Percentiles rank a stretch among this genome's conserved stretches.
Evolutionary conservation across 1,140 invertebrate species (phyloP).

Genomic region (Drosophila rufa): DNA sequence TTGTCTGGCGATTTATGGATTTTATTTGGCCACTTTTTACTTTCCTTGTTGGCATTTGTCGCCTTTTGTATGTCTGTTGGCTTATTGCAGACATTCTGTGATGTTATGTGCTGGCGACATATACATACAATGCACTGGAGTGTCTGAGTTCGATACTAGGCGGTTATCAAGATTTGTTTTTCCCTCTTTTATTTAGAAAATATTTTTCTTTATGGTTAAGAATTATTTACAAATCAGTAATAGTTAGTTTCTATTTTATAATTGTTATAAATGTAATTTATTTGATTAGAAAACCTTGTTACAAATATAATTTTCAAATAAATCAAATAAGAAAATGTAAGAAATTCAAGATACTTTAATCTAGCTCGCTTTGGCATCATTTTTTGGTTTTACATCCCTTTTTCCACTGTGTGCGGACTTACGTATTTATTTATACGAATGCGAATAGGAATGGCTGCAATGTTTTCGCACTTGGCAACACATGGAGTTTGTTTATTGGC

Average conservation of each 20-base stretch:
- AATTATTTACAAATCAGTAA: no score
- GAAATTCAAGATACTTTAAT: neutral
- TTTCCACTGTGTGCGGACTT: neutral
- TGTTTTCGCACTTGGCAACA: conserved; percentile 46
- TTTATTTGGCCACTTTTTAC: conserved; percentile 80
- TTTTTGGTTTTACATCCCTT: neutral
- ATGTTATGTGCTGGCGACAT: conserved; percentile 26
- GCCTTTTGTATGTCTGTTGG: conserved; percentile 74
- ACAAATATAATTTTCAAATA: no score
- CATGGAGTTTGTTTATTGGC: conserved; percentile 44
- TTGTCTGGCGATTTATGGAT: conserved; percentile 81
- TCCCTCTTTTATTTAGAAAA: no score
- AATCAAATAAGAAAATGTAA: no score
- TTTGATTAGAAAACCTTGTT: no score
- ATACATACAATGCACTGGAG: neutral
- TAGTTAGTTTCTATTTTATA: no score
- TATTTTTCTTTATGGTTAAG: no score
- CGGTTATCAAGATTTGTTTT: no score
- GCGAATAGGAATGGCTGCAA: conserved; percentile 37
- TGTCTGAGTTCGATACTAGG: no score
- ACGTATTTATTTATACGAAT: conserved; percentile 38
- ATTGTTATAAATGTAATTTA: no score
- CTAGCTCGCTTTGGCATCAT: no score
- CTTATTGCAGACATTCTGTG: conserved; percentile 70
- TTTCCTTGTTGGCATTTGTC: conserved; percentile 73